These are phyloP conservation scores for Galaxea fascicularis DNA, from an alignment of 92 coral and sea anemone species.

Conservation along the genomic window DNA sequence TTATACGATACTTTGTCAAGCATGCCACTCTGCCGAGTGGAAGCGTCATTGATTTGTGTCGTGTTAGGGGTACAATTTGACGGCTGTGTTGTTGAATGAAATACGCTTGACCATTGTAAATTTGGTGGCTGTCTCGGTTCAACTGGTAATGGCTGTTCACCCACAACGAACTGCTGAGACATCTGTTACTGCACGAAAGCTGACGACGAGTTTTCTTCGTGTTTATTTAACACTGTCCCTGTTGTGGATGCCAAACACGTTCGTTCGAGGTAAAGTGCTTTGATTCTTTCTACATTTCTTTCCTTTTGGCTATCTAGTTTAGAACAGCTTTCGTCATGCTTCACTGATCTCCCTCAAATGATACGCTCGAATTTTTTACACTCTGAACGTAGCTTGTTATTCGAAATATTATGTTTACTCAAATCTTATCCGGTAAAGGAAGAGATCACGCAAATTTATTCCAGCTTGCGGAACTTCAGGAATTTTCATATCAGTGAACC, in stretches of 20 bases:
- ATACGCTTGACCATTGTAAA: background rate
- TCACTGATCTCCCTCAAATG: background rate
- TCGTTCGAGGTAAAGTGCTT: constrained; percentile 4
- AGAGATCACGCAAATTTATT: background rate
- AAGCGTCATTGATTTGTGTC: constrained; percentile 4
- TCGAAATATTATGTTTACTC: background rate
- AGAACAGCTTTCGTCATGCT: background rate
- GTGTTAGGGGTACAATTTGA: background rate
- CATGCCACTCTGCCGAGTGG: background rate
- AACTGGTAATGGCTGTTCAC: background rate
- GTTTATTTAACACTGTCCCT: background rate
- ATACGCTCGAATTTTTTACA: background rate
- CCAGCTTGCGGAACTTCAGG: background rate
- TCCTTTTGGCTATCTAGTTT: background rate
- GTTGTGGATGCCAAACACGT: background rate
- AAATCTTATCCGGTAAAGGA: background rate
- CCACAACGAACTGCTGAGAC: background rate
- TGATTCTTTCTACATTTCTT: background rate
- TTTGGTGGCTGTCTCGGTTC: background rate
- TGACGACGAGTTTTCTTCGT: background rate
- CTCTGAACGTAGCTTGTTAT: background rate
- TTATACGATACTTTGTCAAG: background rate
- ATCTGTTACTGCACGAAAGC: background rate
- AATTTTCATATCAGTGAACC: background rate
- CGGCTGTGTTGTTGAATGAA: background rate